These are phyloP conservation scores for Chironomus riparius DNA, from an alignment of 2,888 invertebrate species.

Conservation along the genomic window DNA sequence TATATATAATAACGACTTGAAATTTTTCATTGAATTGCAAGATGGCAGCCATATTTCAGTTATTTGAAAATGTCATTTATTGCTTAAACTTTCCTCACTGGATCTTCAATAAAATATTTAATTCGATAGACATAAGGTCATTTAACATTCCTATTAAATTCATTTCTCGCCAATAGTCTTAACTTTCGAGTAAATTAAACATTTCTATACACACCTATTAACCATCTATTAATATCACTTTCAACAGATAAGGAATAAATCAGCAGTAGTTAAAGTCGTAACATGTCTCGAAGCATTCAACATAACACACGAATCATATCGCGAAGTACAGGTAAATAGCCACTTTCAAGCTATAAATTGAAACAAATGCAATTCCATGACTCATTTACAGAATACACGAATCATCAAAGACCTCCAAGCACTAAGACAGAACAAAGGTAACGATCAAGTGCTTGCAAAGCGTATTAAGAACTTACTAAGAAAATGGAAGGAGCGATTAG, in stretches of 20 bases:
- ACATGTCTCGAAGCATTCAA: constrained; percentile 25
- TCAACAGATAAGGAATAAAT: constrained; percentile 18
- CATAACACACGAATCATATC: constrained; percentile 20
- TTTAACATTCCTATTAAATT: background rate
- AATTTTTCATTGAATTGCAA: constrained; percentile 3
- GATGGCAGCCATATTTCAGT: background rate
- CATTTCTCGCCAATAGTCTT: background rate
- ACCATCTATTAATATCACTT: background rate
- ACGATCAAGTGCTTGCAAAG: constrained; percentile 21
- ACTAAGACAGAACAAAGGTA: constrained; percentile 20
- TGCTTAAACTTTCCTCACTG: constrained; percentile 7
- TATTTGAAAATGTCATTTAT: background rate
- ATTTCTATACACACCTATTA: background rate
- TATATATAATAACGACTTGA: background rate
- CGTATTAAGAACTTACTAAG: constrained; percentile 15
- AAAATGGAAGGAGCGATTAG: constrained; percentile 20
- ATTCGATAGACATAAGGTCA: background rate
- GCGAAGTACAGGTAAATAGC: background rate
- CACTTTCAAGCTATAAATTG: background rate
- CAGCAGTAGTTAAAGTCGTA: constrained; percentile 1
- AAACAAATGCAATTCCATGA: background rate
- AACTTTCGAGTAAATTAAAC: background rate
- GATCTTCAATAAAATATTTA: background rate
- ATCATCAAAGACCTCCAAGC: constrained; percentile 25
- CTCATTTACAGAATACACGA: constrained; percentile 6